Percentiles rank a stretch among this genome's conserved stretches.
phyloP scores from a whole-genome alignment of 2,113 vertebrate genomes.

The Eurystomus gularis region DNA sequence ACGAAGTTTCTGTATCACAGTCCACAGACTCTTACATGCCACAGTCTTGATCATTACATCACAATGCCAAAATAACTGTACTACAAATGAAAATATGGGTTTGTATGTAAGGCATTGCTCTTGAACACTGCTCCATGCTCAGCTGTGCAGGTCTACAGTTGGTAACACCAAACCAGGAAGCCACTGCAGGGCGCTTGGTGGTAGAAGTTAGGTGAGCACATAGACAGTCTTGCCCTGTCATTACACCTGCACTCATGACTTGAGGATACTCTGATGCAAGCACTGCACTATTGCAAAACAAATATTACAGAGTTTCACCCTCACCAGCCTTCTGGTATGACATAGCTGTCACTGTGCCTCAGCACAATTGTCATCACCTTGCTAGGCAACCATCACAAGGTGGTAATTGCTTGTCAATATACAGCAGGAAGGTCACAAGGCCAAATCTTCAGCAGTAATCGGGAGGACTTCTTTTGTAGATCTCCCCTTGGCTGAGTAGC shows the following conservation, averaged over 20 bases:
- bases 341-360: not conserved
- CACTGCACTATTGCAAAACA: not conserved
- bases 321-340: not conserved
- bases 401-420: not conserved
- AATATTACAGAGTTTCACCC: not conserved
- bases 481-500: not conserved
- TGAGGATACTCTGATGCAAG: not conserved
- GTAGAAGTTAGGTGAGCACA: not conserved
- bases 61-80: not conserved
- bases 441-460: not conserved
- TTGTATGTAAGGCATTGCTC: not conserved
- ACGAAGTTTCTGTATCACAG: not conserved
- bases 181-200: not conserved
- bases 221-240: not conserved
- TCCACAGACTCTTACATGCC: accelerated
- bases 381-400: conserved; percentile 7
- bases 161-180: not conserved
- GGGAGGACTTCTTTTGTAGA: not conserved
- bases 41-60: not conserved
- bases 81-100: not conserved
- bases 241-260: not conserved
- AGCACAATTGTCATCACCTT: not conserved
- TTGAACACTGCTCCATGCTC: not conserved
- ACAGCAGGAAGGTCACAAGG: not conserved
- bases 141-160: not conserved